A percentile compares a stretch with the other conserved stretches of the same genome.
Evolutionary conservation across 2,113 vertebrate species (phyloP).

Genomic region (Balaenoptera acutorostrata): DNA sequence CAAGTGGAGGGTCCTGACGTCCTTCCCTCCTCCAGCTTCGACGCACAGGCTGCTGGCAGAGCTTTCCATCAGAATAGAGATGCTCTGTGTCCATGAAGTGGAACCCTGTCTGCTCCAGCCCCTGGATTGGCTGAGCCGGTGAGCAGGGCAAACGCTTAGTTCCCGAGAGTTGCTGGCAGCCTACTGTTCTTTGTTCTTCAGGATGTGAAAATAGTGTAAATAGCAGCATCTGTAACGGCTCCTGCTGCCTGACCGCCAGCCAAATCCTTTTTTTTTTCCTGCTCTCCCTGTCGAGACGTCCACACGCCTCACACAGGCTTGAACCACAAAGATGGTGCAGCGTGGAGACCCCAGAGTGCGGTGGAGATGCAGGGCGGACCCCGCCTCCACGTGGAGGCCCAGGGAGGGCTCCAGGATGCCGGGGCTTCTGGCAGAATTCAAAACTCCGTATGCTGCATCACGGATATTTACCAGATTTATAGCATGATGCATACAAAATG

Average conservation of each 20-base stretch:
- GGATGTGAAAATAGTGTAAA: conserved; percentile 77
- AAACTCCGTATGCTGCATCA: conserved; percentile 31
- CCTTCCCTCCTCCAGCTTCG: conserved; percentile 42
- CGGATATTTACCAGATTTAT: conserved; percentile 32
- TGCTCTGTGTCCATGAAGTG: conserved; percentile 43
- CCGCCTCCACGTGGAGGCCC: conserved; percentile 51
- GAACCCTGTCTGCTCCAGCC: conserved; percentile 54
- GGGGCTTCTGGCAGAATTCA: conserved; percentile 61
- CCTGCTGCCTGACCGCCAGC: conserved; percentile 78
- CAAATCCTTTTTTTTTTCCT: conserved; percentile 33
- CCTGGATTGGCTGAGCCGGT: conserved; percentile 37
- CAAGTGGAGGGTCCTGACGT: conserved; percentile 30
- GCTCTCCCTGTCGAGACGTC: conserved; percentile 27
- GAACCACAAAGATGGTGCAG: conserved; percentile 45
- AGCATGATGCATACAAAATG: not conserved
- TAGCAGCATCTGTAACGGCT: conserved; percentile 80
- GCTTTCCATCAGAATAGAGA: conserved; percentile 53
- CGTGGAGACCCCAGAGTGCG: conserved; percentile 43
- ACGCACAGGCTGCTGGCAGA: conserved; percentile 44
- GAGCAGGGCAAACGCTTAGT: conserved; percentile 60
- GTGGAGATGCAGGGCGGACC: conserved; percentile 42
- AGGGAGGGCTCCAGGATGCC: conserved; percentile 55
- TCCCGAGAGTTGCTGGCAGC: conserved; percentile 79
- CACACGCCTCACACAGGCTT: conserved; percentile 61
- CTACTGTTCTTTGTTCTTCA: conserved; percentile 81